Conservation (phyloP, 2,113 vertebrate genomes). For the Crotalus horridus region DNA sequence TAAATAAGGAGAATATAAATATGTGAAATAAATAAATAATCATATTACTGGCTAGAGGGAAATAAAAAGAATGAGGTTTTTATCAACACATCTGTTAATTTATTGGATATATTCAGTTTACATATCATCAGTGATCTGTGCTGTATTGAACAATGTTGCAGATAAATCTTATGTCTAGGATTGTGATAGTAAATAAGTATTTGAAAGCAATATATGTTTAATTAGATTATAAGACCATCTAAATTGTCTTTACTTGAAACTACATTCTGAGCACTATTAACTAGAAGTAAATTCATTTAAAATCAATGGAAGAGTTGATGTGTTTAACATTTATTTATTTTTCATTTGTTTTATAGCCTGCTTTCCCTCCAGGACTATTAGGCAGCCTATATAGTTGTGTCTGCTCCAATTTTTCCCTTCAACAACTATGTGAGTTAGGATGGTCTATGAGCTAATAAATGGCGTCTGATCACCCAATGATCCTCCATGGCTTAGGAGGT, state of each 20-base stretch:
- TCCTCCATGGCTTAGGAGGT: background rate
- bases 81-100: background rate
- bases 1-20: background rate
- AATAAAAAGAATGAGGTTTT: background rate
- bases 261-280: background rate
- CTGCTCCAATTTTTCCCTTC: background rate
- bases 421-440: background rate
- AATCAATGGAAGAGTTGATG: background rate
- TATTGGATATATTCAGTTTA: background rate
- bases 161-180: background rate
- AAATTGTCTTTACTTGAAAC: background rate
- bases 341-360: background rate
- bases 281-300: conserved; percentile 1
- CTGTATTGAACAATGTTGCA: background rate
- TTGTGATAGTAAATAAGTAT: background rate
- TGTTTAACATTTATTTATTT: background rate
- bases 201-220: background rate
- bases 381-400: background rate
- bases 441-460: background rate
- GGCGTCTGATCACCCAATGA: background rate
- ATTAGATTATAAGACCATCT: background rate
- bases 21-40: background rate
- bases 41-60: background rate
- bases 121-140: background rate
- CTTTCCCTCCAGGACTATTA: background rate